Percentiles rank a stretch among this genome's conserved stretches.
Evolutionary conservation across 1,140 invertebrate species (phyloP).

Genomic region (Drosophila kohkoa): DNA sequence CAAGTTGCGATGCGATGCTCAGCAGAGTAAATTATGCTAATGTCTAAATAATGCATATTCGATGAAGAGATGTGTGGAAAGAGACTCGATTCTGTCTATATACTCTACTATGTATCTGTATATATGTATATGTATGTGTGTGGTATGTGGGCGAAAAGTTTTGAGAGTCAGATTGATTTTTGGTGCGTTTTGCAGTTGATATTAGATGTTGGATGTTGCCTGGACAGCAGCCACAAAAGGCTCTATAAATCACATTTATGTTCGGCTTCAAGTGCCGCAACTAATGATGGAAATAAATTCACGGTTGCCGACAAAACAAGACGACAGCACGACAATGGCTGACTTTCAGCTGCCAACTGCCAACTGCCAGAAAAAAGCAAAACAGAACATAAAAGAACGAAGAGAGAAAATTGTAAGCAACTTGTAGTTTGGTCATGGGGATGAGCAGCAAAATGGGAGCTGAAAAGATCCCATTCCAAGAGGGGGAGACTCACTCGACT

Average conservation of each 20-base stretch:
- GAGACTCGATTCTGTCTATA: constrained; percentile 17
- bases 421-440: constrained; percentile 35
- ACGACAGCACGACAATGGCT: constrained; percentile 69
- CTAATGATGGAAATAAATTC: constrained; percentile 84
- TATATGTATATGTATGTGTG: not conserved
- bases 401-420: constrained; percentile 44
- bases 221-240: constrained; percentile 50
- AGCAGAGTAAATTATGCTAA: constrained; percentile 82
- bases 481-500: constrained; percentile 49
- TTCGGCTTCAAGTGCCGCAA: constrained; percentile 79
- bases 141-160: constrained; percentile 4
- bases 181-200: constrained; percentile 32
- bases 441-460: not conserved
- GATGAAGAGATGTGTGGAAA: constrained; percentile 69
- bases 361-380: constrained; percentile 56
- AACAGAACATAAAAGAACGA: constrained; percentile 1
- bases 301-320: constrained; percentile 50
- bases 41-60: constrained; percentile 84
- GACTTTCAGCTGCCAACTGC: constrained; percentile 61
- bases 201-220: not conserved
- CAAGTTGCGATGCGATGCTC: constrained; percentile 35
- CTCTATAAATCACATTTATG: constrained; percentile 83
- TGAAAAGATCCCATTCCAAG: too few species aligned
- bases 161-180: constrained; percentile 58
- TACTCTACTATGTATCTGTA: not conserved